A percentile compares a stretch with the other conserved stretches of the same genome.
These are phyloP conservation scores for Lithosia quadra DNA, from an alignment of 2,888 invertebrate genomes.

Conservation along the genomic window DNA sequence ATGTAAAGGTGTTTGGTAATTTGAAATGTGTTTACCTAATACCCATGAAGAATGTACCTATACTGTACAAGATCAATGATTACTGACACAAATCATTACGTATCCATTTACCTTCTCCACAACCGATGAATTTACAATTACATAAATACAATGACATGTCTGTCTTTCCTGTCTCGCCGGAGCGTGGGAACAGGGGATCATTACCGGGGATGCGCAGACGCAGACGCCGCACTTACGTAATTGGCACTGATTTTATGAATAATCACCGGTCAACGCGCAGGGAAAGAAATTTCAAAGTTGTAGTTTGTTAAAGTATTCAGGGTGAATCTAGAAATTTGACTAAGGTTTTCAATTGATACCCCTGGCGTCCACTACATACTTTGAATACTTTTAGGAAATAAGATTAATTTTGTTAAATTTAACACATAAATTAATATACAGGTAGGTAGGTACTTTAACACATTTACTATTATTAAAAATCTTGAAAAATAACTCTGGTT, in stretches of 20 bases:
- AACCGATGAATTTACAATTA: conserved; percentile 8
- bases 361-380: no score
- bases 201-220: conserved; percentile 45
- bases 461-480: no score
- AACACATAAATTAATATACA: no score
- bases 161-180: conserved; percentile 13
- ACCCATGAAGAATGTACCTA: neutral
- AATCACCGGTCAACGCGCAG: conserved; percentile 42
- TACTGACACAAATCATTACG: neutral
- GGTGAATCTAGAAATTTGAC: no score
- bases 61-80: neutral
- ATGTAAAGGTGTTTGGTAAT: no score
- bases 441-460: no score
- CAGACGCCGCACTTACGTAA: conserved; percentile 57
- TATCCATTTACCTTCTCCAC: conserved; percentile 5
- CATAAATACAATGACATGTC: conserved; percentile 41
- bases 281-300: conserved; percentile 14
- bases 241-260: conserved; percentile 59
- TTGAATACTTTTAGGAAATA: no score
- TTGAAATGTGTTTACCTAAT: no score
- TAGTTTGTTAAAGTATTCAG: no score
- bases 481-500: no score
- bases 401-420: no score
- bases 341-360: no score
- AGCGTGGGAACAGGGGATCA: conserved; percentile 45